These are phyloP conservation scores for Cossypha niveicapilla DNA, from an alignment of 2,797 vertebrate species.

Conservation along the genomic window DNA sequence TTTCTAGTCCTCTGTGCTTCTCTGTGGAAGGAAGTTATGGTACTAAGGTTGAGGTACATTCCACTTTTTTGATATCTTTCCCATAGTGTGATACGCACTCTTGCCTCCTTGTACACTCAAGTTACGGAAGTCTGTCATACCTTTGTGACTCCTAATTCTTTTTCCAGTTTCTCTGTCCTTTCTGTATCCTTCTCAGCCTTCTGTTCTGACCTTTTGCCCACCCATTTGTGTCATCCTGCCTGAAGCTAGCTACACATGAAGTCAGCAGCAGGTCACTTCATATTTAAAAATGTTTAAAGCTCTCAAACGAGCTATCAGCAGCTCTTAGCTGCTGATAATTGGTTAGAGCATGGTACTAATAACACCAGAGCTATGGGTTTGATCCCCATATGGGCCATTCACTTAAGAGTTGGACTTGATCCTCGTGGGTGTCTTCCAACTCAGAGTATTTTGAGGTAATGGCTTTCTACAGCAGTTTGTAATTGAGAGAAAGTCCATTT, in stretches of 20 bases:
- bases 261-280: neutral
- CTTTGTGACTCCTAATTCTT: neutral
- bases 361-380: neutral
- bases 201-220: neutral
- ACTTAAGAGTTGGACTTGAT: neutral
- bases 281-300: neutral
- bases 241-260: neutral
- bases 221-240: neutral
- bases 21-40: neutral
- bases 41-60: neutral
- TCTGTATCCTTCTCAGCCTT: neutral
- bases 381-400: neutral
- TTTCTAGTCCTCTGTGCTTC: neutral
- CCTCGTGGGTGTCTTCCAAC: neutral
- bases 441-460: neutral
- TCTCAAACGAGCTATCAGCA: neutral
- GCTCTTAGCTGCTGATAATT: neutral
- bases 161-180: neutral
- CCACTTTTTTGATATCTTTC: neutral
- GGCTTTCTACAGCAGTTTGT: neutral
- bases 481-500: neutral
- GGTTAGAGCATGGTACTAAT: neutral
- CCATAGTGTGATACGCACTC: fast-evolving
- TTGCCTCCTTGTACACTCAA: neutral
- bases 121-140: neutral